Evolutionary conservation across 2,888 invertebrate genomes (phyloP), one percentile per base, ranked within the genome.

Genomic region (Nesidiocoris tenuis): DNA sequence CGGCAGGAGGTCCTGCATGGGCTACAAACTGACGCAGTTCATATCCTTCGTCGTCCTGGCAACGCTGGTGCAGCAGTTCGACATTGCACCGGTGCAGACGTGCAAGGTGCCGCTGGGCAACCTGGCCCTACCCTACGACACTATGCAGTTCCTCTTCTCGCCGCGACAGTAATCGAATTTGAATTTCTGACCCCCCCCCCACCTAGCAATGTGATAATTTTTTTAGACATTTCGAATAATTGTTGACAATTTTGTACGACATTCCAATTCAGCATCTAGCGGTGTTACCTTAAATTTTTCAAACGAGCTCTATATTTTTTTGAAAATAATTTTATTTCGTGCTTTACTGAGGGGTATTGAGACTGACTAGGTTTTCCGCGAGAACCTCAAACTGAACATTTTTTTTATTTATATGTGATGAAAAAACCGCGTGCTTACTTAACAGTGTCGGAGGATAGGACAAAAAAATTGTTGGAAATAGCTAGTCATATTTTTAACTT

Each of bases 1-100:
- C 2, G 90, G 90, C 0, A 85, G 87, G 78, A 83, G 90, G 56
- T 88, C 89, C 39, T 90, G 90, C 82, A 87, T 90, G 87, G 90
- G 90, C 0, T 89, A 89, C 83, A 89, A 88, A 81, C 84, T 90
- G 84, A 89, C 90, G 0, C 88, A 89, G 79, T 84, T 87, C 67
- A 81, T 89, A 7, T 85, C 87, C 71, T 88, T 88, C 80, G 84
- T 87, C 1, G 84, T 86, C 1, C 78, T 89, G 12, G 86, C 87
- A 1, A 85, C 85, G 18, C 79, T 89, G 18, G 81, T 89, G 75
- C 87, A 88, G 81, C 84, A 86, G 77, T 89, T 85, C 81, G 84
- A 84, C 61, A 83, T 90, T 56, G 74, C 83, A 17, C 2, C 82
- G 84, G 1, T 82, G 84, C 18, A 84, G 9, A 17, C 82, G 2